phyloP scores from a whole-genome alignment of 2,113 vertebrate genomes.

The Climacteris rufus region DNA sequence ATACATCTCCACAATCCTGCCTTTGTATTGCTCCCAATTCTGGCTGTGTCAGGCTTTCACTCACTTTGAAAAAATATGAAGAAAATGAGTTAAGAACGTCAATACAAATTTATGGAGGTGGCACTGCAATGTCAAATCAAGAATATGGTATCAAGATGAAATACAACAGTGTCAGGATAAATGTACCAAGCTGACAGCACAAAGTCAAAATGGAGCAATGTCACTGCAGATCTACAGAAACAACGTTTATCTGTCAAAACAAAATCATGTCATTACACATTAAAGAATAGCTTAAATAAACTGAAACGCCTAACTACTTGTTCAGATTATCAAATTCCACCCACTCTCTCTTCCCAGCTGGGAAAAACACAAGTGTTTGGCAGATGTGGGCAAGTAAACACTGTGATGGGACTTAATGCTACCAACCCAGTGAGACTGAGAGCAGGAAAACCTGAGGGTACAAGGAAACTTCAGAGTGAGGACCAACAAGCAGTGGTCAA shows the following conservation, averaged over 20 bases:
- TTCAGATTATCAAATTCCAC: slow-evolving; percentile 15
- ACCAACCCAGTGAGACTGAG: background rate
- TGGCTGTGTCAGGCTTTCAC: slow-evolving; percentile 18
- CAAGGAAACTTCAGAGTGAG: background rate
- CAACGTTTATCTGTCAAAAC: slow-evolving; percentile 44
- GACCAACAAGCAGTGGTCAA: background rate
- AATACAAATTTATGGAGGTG: slow-evolving; percentile 53
- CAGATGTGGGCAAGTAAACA: background rate
- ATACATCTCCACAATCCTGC: background rate
- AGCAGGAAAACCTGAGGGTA: accelerated
- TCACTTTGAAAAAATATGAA: slow-evolving; percentile 7
- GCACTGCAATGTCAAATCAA: slow-evolving; percentile 55
- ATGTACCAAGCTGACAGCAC: slow-evolving; percentile 37
- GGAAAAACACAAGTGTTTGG: background rate
- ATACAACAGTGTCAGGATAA: slow-evolving; percentile 45
- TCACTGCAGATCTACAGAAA: slow-evolving; percentile 33
- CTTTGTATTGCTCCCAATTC: background rate
- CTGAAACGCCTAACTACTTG: background rate
- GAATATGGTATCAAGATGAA: slow-evolving; percentile 47
- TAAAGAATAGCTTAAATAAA: slow-evolving; percentile 23
- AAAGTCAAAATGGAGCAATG: slow-evolving; percentile 41
- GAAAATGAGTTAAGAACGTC: slow-evolving; percentile 30
- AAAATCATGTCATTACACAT: background rate
- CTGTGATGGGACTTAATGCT: background rate
- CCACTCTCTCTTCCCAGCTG: background rate